Percentiles rank a stretch among this genome's conserved stretches.
Conservation (phyloP, 2,113 vertebrate species). For the Halichoerus grypus region DNA sequence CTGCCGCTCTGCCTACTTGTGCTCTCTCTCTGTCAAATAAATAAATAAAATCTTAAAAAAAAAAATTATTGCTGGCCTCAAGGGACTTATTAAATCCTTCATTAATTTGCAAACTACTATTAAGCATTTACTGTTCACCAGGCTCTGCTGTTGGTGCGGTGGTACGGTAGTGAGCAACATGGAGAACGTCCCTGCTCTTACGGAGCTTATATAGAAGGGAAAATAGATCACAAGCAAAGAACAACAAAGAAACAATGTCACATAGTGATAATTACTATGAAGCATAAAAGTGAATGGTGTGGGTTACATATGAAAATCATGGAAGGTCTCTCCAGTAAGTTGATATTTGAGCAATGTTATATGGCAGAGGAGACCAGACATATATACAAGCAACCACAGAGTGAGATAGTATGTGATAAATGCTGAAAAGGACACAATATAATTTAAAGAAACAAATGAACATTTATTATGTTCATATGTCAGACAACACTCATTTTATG, state of each 20-base stretch:
- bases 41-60: too few relatives aligned
- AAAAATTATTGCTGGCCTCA: conserved; percentile 4
- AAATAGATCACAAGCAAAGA: neutral
- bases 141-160: neutral
- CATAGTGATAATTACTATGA: neutral
- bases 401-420: neutral
- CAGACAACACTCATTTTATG: neutral
- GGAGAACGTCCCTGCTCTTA: neutral
- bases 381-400: neutral
- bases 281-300: neutral
- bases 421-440: neutral
- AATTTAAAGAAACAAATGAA: neutral
- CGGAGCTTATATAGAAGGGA: neutral
- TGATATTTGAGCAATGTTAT: neutral
- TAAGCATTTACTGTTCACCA: neutral
- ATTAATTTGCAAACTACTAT: conserved; percentile 10
- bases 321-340: neutral
- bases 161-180: neutral
- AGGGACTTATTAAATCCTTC: neutral
- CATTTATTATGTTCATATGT: neutral
- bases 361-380: neutral
- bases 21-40: too few relatives aligned
- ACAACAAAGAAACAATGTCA: neutral
- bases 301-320: neutral
- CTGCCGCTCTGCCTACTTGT: too few relatives aligned